Base-by-base conservation (phyloP, 1,140 invertebrate genomes). In the Pemphigus obesinymphae region DNA sequence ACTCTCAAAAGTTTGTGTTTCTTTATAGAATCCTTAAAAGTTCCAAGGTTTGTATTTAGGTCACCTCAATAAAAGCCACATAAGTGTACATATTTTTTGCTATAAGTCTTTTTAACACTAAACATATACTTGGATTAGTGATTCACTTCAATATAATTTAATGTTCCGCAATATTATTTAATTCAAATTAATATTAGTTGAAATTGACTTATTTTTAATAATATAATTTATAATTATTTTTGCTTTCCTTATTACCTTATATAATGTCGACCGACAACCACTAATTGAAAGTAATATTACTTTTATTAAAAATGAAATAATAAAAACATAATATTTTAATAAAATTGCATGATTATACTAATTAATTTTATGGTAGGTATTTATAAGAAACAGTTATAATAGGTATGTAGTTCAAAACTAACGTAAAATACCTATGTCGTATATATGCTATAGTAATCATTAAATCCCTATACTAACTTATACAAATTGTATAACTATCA, bases 1-100 rank as follows among this genome's bases (percentile, higher is more conserved):
- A 58, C 50, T 53, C 31, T 78, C 53, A 58, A 58, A 78, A 58
- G 73, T 78, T 40, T 78, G 34, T 29, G 31, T 37, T 78, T 78
- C 73, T 58, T 76, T 78, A 58, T 58, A 45, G 53, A 78, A 58
- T 20, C 73, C 50, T 58, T 78, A 55, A 58, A 78, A 58, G 73
- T 58, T 78, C 20, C 34, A 78, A n/a, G 50, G 7, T 78, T 78
- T 58, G 31, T 78, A 78, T 55, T 53, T 78, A 58, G 73, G 73
- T 78, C 73, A 78, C 31, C 50, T 78, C 23, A 26, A 34, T 73
- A 58, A 58, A 78, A 78, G 73, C 73, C 73, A 55, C 53, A 58
- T 20, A 78, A 78, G 73, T 78, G 34, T 37, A 58, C 31, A 15
- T 55, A 26, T 76, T 58, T 55, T 76, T 58, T 55, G 3, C 45